Conservation (phyloP, 2,888 invertebrate species). For the Cheiracanthium punctorium region DNA sequence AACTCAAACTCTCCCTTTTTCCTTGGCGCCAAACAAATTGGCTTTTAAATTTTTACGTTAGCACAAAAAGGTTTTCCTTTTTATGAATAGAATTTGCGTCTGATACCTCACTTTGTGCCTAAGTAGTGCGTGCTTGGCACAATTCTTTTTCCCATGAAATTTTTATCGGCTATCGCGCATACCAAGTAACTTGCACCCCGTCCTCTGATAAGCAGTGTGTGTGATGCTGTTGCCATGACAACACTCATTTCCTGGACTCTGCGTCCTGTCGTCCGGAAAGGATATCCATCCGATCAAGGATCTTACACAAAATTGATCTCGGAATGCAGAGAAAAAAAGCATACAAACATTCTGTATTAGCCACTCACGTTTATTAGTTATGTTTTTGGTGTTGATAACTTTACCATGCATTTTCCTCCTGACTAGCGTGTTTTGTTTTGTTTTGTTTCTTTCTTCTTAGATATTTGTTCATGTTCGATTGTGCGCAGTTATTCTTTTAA, state of each 20-base stretch:
- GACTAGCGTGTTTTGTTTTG: no score
- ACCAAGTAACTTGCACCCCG: slow-evolving; percentile 27
- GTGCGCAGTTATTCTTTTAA: no score
- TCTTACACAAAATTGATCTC: slow-evolving; percentile 57
- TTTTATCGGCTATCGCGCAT: neutral
- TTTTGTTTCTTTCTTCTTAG: no score
- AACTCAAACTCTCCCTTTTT: no score
- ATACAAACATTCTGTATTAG: slow-evolving; percentile 28
- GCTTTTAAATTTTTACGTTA: no score
- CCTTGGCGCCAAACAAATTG: no score
- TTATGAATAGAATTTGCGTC: neutral
- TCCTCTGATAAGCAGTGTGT: slow-evolving; percentile 52
- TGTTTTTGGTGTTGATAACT: slow-evolving; percentile 23
- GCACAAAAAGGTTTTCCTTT: neutral
- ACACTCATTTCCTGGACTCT: slow-evolving; percentile 64
- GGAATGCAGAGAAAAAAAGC: slow-evolving; percentile 27
- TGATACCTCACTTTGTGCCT: neutral
- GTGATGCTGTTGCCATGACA: slow-evolving; percentile 63
- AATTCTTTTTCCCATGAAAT: neutral
- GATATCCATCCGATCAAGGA: slow-evolving; percentile 60
- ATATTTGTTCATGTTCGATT: no score
- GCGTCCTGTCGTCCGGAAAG: slow-evolving; percentile 60
- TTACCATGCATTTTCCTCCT: no score
- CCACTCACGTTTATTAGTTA: slow-evolving; percentile 29
- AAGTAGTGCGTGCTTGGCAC: neutral